Evolutionary conservation across 35 echinoderm and acorn worm genomes (phyloP).

Genomic region (Heliocidaris tuberculata): DNA sequence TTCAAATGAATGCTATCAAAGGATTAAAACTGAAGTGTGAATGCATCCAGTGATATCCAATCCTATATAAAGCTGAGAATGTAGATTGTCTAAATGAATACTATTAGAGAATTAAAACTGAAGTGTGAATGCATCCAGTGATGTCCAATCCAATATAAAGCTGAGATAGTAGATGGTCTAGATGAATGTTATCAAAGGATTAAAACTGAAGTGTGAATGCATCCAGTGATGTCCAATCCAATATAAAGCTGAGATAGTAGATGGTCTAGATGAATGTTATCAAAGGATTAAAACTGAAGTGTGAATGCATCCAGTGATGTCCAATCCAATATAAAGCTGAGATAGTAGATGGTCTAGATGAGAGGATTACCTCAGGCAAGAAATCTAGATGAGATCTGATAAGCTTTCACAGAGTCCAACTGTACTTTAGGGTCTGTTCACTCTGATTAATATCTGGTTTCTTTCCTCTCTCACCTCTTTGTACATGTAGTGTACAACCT

Average conservation of each 20-base stretch:
- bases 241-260: neutral
- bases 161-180: too few relatives aligned
- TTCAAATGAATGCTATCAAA: too few relatives aligned
- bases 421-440: neutral
- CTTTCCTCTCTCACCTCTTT: neutral
- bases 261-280: neutral
- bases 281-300: neutral
- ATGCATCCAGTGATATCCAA: neutral
- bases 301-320: neutral
- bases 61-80: too few relatives aligned
- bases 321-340: slow-evolving; percentile 17
- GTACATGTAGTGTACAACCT: neutral
- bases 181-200: too few relatives aligned
- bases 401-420: slow-evolving; percentile 16
- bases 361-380: slow-evolving; percentile 7
- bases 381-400: slow-evolving; percentile 17
- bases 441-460: neutral
- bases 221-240: neutral
- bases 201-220: neutral
- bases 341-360: slow-evolving; percentile 16
- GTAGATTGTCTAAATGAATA: too few relatives aligned
- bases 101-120: too few relatives aligned
- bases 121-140: neutral
- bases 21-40: neutral
- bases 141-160: neutral